phyloP scores from a whole-genome alignment of 1,140 invertebrate genomes.

The Hylaeus volcanicus region DNA sequence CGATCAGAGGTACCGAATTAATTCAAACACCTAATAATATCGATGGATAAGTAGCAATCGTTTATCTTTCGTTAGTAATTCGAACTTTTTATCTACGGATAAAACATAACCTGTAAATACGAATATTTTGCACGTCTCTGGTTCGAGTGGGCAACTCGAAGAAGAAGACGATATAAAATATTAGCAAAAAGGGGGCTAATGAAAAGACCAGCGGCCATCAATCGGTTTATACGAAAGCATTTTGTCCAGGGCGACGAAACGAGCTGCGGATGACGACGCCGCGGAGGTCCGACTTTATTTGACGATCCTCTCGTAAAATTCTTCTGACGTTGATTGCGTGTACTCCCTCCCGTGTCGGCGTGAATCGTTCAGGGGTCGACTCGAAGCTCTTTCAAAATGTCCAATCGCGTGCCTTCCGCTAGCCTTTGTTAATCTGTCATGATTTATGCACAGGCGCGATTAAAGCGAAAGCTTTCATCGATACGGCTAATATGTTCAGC shows the following conservation, averaged over 20 bases:
- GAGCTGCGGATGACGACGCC: slow-evolving; percentile 27
- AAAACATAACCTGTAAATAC: too few relatives aligned
- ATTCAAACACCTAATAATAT: too few relatives aligned
- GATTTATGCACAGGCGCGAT: slow-evolving; percentile 16
- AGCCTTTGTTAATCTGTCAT: slow-evolving; percentile 7
- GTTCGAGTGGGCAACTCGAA: background rate
- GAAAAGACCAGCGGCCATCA: slow-evolving; percentile 43
- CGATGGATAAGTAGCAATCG: too few relatives aligned
- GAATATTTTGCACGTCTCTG: too few relatives aligned
- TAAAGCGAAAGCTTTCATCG: slow-evolving; percentile 1
- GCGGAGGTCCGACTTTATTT: slow-evolving; percentile 13
- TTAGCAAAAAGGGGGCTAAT: slow-evolving; percentile 33
- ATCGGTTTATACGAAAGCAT: slow-evolving; percentile 25
- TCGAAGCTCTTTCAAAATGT: background rate
- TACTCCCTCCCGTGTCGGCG: background rate
- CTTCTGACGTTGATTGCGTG: slow-evolving; percentile 25
- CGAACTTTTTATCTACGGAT: too few relatives aligned
- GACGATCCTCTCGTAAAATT: slow-evolving; percentile 32
- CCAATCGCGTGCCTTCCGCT: background rate
- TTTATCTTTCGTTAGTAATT: too few relatives aligned
- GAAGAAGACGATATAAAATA: slow-evolving; percentile 14
- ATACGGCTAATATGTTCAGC: background rate
- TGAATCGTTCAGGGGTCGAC: slow-evolving; percentile 2
- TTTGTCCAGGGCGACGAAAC: slow-evolving; percentile 33
- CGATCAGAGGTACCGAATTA: too few relatives aligned